phyloP scores from a whole-genome alignment of 2,888 invertebrate species.

The Drosophila rubida region DNA sequence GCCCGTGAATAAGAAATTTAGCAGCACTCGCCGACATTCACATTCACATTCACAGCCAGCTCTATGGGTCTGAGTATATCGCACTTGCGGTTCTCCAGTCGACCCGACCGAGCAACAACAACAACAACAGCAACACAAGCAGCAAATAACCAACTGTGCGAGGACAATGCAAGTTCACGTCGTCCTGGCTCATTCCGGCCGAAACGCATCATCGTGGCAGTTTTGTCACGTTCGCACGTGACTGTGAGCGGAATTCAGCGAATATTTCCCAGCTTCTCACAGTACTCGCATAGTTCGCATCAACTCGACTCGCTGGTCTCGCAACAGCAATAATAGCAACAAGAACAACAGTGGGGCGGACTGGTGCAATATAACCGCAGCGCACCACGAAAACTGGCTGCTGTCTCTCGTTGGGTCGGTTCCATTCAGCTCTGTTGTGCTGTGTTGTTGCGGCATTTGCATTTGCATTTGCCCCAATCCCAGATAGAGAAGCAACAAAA shows the following conservation, averaged over 20 bases:
- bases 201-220: constrained; percentile 71
- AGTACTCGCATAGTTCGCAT: constrained; percentile 10
- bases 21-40: neutral
- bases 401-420: constrained; percentile 1
- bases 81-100: constrained; percentile 34
- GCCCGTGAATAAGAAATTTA: constrained; percentile 23
- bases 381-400: constrained; percentile 16
- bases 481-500: constrained; percentile 3
- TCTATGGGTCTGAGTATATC: constrained; percentile 8
- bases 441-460: constrained; percentile 29
- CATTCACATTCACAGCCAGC: neutral
- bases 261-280: constrained; percentile 17
- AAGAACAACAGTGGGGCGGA: constrained; percentile 31
- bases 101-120: constrained; percentile 1
- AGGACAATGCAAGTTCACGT: constrained; percentile 24
- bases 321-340: constrained; percentile 13
- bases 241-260: constrained; percentile 65
- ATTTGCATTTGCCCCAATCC: constrained; percentile 40
- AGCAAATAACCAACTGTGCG: constrained; percentile 30
- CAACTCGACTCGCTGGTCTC: constrained; percentile 15
- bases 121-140: constrained; percentile 6
- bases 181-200: constrained; percentile 32
- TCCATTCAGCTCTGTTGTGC: neutral
- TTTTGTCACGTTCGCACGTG: constrained; percentile 80
- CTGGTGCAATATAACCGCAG: constrained; percentile 30